Percentiles rank a stretch among this genome's conserved stretches.
Conservation (phyloP, 1,140 invertebrate genomes). For the Procambarus clarkii region DNA sequence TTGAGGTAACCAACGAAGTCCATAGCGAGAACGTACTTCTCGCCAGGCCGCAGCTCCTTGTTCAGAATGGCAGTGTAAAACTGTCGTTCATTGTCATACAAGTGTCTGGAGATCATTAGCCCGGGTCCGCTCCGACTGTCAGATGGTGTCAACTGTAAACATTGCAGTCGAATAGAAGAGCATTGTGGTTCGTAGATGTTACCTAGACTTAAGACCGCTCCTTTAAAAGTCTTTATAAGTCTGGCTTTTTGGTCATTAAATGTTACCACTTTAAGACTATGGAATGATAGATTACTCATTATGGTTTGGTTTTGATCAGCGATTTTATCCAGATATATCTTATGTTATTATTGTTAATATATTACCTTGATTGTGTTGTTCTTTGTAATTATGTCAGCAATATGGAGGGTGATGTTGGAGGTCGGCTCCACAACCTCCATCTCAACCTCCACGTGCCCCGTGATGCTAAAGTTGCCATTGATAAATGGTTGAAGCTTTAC, state of each 20-base stretch:
- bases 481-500: conserved; percentile 84
- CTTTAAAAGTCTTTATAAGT: too few relatives aligned
- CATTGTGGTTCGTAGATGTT: too few relatives aligned
- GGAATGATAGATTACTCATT: too few relatives aligned
- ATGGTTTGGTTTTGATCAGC: too few relatives aligned
- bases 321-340: too few relatives aligned
- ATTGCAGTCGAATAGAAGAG: background rate
- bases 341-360: too few relatives aligned
- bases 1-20: conserved; percentile 90
- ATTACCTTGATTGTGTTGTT: conserved; percentile 55
- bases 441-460: conserved; percentile 77
- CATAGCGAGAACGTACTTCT: conserved; percentile 83
- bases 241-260: too few relatives aligned
- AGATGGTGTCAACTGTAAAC: background rate
- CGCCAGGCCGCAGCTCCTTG: conserved; percentile 80
- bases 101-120: conserved; percentile 22
- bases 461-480: conserved; percentile 79
- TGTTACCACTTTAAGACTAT: too few relatives aligned
- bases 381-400: conserved; percentile 52
- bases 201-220: too few relatives aligned
- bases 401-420: conserved; percentile 61
- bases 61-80: conserved; percentile 84
- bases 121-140: background rate
- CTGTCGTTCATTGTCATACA: conserved; percentile 81
- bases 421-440: conserved; percentile 55